Percentiles rank a stretch among this genome's conserved stretches.
phyloP scores from a whole-genome alignment of 2,113 vertebrate genomes.

The Odocoileus hemionus region DNA sequence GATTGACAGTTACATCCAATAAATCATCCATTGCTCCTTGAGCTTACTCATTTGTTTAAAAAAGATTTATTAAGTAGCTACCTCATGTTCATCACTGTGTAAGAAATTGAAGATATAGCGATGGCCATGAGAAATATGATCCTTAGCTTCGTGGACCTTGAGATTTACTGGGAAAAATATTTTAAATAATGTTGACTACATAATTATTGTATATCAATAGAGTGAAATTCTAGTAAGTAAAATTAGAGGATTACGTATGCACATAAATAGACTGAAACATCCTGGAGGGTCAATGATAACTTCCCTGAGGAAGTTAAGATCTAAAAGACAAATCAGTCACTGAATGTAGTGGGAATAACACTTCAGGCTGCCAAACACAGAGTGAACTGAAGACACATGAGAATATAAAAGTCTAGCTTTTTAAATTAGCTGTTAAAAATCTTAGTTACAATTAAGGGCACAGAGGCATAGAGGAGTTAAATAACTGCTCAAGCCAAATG shows the following conservation, averaged over 20 bases:
- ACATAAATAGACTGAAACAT: background rate
- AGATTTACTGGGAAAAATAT: background rate
- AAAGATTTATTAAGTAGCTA: background rate
- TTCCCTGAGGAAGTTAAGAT: background rate
- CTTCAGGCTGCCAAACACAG: background rate
- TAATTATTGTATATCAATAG: background rate
- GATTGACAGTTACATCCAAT: background rate
- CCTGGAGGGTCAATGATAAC: background rate
- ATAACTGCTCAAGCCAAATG: background rate
- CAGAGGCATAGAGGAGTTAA: background rate
- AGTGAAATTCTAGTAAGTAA: background rate
- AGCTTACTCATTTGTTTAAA: background rate
- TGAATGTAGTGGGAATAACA: background rate
- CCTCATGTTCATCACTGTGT: background rate
- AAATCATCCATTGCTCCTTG: background rate
- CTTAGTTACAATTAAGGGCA: background rate
- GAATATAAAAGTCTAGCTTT: background rate
- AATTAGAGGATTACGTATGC: background rate
- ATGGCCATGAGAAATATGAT: background rate
- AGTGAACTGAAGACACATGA: background rate
- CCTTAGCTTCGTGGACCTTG: background rate
- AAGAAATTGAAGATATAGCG: background rate
- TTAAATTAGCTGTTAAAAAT: background rate
- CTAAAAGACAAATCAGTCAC: background rate
- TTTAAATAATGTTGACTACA: background rate